phyloP scores from a whole-genome alignment of 2,888 invertebrate species.

The Lasioglossum lativentre region DNA sequence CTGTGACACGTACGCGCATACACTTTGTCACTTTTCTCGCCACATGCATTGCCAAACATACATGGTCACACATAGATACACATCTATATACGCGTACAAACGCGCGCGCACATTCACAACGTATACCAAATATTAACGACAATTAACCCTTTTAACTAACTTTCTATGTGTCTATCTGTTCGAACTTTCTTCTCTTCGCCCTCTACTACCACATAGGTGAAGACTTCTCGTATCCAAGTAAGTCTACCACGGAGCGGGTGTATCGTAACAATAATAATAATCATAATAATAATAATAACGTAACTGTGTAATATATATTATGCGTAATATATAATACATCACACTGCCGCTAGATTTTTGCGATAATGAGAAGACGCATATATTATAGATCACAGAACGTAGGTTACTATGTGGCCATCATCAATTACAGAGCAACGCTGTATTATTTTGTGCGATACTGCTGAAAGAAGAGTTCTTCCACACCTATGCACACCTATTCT shows the following conservation, averaged over 20 bases:
- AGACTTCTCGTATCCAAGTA: constrained; percentile 88
- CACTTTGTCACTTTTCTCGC: neutral
- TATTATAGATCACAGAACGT: constrained; percentile 59
- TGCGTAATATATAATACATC: constrained; percentile 34
- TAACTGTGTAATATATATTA: constrained; percentile 41
- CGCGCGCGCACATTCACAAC: constrained; percentile 20
- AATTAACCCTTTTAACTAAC: constrained; percentile 67
- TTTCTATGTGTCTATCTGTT: constrained; percentile 83
- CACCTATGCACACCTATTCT: constrained; percentile 49
- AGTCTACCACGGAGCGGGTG: constrained; percentile 83
- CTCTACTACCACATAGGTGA: constrained; percentile 85
- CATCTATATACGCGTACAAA: neutral
- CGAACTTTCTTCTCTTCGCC: constrained; percentile 80
- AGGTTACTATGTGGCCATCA: constrained; percentile 74
- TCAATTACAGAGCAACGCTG: constrained; percentile 78
- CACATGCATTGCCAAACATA: neutral
- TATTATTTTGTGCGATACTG: constrained; percentile 53
- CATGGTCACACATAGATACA: constrained; percentile 25
- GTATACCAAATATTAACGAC: constrained; percentile 52
- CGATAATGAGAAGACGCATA: constrained; percentile 46
- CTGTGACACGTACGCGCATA: neutral
- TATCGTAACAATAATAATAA: constrained; percentile 46
- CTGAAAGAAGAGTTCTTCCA: constrained; percentile 47
- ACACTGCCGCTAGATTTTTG: constrained; percentile 47
- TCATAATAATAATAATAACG: constrained; percentile 1